Evolutionary conservation across 35 echinoderm and acorn worm species (phyloP).

Genomic region (Anneissia japonica): DNA sequence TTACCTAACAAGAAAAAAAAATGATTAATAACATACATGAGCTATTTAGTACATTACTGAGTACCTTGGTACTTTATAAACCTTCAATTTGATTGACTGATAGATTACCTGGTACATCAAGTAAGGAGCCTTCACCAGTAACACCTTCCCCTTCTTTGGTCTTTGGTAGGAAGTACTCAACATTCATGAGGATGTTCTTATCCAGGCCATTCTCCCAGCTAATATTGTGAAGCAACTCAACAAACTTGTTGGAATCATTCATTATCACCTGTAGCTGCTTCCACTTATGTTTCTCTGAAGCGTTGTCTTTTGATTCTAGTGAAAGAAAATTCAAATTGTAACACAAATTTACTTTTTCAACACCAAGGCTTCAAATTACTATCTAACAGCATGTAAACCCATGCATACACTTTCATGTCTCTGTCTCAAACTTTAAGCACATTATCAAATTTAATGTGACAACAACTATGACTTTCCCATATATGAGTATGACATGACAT

Average conservation of each 20-base stretch:
- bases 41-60: neutral
- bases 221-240: slow-evolving; percentile 70
- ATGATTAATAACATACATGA: too few relatives aligned
- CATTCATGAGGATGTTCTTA: slow-evolving; percentile 38
- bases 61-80: neutral
- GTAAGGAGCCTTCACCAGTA: slow-evolving; percentile 86
- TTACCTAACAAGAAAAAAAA: too few relatives aligned
- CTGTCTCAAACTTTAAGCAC: too few relatives aligned
- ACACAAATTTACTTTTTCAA: too few relatives aligned
- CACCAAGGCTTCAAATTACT: too few relatives aligned
- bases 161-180: slow-evolving; percentile 70
- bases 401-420: too few relatives aligned
- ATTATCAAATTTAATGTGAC: too few relatives aligned
- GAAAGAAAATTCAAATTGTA: too few relatives aligned
- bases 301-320: slow-evolving; percentile 68
- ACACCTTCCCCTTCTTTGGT: slow-evolving; percentile 72
- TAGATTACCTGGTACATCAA: slow-evolving; percentile 71
- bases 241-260: slow-evolving; percentile 87
- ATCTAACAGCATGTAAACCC: too few relatives aligned
- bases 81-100: neutral
- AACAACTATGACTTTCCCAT: too few relatives aligned
- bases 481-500: too few relatives aligned
- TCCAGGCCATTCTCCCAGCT: slow-evolving; percentile 90
- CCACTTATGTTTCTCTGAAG: slow-evolving; percentile 74
- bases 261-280: slow-evolving; percentile 85